phyloP scores from a whole-genome alignment of 2,113 vertebrate species.

The Catharus fuscescens region DNA sequence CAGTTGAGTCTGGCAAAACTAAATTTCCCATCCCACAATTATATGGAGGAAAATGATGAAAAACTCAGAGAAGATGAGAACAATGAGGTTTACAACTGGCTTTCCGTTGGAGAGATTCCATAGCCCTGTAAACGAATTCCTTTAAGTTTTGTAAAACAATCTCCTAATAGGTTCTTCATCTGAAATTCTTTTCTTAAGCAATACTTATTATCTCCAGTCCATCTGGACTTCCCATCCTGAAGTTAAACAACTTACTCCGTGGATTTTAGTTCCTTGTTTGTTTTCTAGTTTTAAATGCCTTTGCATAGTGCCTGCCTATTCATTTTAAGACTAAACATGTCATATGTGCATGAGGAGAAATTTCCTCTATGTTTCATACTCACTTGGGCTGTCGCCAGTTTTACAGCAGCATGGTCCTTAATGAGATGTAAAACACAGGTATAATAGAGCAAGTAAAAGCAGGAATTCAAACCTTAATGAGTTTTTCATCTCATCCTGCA shows the following conservation, averaged over 20 bases:
- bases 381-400: rapidly evolving
- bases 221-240: background rate
- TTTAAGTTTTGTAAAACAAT: background rate
- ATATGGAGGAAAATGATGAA: background rate
- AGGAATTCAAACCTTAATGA: background rate
- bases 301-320: background rate
- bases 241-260: background rate
- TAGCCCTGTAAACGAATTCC: background rate
- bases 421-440: background rate
- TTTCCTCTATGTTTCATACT: background rate
- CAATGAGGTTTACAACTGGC: background rate
- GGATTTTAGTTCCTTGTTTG: background rate
- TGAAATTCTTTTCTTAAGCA: background rate
- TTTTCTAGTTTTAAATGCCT: background rate
- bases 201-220: background rate
- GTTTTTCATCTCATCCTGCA: constrained; percentile 43
- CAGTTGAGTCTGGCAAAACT: background rate
- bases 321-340: background rate
- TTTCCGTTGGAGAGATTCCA: background rate
- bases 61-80: background rate
- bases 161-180: background rate
- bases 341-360: background rate
- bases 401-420: background rate
- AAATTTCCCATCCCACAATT: background rate
- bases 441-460: background rate